Conservation (phyloP, 2,113 vertebrate genomes). For the Ovis aries region ARS-UI_Ramb_v3.0 NC_056065.1:34869501-34870000, state of each 20-base stretch:
- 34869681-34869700: neutral
- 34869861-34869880: conserved; percentile 33
- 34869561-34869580: neutral
- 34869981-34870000: conserved; percentile 35
- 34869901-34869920: conserved; percentile 30
- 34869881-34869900: conserved; percentile 36
- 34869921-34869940: conserved; percentile 11
- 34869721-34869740: neutral
- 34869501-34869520: neutral
- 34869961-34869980: conserved; percentile 49
- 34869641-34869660: neutral
- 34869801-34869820: neutral
- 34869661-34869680: neutral
- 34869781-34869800: neutral
- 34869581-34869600: neutral
- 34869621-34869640: neutral
- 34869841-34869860: conserved; percentile 37
- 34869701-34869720: neutral
- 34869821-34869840: conserved; percentile 39
- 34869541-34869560: neutral
- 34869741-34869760: neutral
- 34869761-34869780: neutral
- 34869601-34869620: neutral
- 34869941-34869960: conserved; percentile 58
- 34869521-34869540: neutral